Conservation (phyloP, 2,888 invertebrate species). For the Halocaridina rubra region DNA sequence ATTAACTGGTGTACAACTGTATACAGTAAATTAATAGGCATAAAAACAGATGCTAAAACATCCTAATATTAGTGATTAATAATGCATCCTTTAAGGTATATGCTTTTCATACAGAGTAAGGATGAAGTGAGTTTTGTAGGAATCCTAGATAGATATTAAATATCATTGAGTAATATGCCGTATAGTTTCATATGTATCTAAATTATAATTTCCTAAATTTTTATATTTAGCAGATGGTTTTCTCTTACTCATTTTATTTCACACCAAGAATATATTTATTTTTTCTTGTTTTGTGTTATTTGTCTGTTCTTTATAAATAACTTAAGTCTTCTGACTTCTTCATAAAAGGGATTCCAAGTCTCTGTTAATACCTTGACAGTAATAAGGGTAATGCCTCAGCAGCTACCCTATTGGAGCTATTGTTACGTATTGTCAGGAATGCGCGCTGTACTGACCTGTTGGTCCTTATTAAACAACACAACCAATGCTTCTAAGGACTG, state of each 20-base stretch:
- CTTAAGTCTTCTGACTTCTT: too few species aligned
- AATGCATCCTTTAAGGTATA: too few species aligned
- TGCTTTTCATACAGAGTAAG: too few species aligned
- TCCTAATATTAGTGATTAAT: too few species aligned
- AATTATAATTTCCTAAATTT: too few species aligned
- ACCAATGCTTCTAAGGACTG: slow-evolving; percentile 51
- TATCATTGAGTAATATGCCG: not conserved
- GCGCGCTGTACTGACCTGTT: slow-evolving; percentile 22
- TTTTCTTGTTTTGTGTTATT: not conserved
- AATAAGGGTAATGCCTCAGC: not conserved
- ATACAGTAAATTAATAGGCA: too few species aligned
- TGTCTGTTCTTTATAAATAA: not conserved
- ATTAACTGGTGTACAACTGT: too few species aligned
- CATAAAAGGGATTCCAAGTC: not conserved
- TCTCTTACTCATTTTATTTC: not conserved
- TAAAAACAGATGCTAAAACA: too few species aligned
- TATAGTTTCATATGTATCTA: too few species aligned
- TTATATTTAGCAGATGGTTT: not conserved
- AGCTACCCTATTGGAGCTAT: not conserved
- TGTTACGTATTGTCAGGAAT: slow-evolving; percentile 57
- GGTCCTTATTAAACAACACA: slow-evolving; percentile 52
- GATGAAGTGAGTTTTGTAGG: too few species aligned
- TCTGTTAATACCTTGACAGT: not conserved
- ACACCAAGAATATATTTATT: not conserved
- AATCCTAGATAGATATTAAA: not conserved